Evolutionary conservation across 2,797 vertebrate species (phyloP).

Genomic region (Onychomys torridus): DNA sequence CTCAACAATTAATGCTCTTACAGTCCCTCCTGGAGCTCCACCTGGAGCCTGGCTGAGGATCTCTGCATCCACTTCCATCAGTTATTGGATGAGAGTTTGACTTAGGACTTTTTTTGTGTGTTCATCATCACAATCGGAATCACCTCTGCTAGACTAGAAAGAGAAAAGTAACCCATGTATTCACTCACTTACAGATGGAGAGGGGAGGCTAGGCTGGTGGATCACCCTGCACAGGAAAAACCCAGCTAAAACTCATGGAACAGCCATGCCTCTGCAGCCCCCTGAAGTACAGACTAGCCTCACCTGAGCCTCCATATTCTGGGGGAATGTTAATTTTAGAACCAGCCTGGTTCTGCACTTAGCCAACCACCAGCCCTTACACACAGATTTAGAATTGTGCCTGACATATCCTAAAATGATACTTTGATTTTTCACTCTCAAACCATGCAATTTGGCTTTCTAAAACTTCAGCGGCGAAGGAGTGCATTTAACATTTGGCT

Average conservation of each 20-base stretch:
- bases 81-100: no score
- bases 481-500: slow-evolving; percentile 77
- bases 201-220: background rate
- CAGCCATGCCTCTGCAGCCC: background rate
- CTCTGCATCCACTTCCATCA: no score
- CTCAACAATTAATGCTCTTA: no score
- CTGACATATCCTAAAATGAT: slow-evolving; percentile 79
- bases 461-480: slow-evolving; percentile 75
- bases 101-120: background rate
- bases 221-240: background rate
- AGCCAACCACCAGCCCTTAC: slow-evolving; percentile 62
- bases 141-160: background rate
- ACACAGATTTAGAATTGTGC: slow-evolving; percentile 74
- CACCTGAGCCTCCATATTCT: slow-evolving; percentile 1
- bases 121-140: slow-evolving; percentile 14
- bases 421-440: slow-evolving; percentile 80
- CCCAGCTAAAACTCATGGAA: slow-evolving; percentile 33
- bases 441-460: slow-evolving; percentile 80
- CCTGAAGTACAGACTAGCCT: background rate
- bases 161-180: background rate
- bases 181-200: background rate
- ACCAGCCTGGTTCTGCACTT: slow-evolving; percentile 55
- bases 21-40: no score
- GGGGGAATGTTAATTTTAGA: slow-evolving; percentile 65
- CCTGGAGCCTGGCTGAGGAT: no score